Conservation (phyloP, 2,888 invertebrate species). For the Pemphredon lugubris region DNA sequence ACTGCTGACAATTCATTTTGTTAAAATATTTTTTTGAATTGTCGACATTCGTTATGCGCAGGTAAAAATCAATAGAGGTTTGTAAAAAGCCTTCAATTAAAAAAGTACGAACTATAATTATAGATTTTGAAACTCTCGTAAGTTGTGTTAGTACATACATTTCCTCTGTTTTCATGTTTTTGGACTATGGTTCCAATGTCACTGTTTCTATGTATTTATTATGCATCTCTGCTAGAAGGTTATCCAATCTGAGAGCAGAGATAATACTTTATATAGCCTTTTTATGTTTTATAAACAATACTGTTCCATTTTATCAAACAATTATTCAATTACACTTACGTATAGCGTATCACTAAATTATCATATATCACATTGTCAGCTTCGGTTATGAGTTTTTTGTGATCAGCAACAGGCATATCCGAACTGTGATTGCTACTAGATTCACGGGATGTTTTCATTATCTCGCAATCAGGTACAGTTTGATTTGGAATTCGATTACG, state of each 20-base stretch:
- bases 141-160: not conserved
- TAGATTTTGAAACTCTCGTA: no score
- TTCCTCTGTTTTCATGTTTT: not conserved
- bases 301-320: not conserved
- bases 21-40: no score
- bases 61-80: no score
- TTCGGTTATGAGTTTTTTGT: slow-evolving; percentile 4
- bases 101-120: no score
- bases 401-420: not conserved
- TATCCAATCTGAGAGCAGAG: slow-evolving; percentile 56
- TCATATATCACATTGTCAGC: slow-evolving; percentile 62
- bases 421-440: not conserved
- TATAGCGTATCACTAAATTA: slow-evolving; percentile 67
- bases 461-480: not conserved
- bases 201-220: slow-evolving; percentile 44
- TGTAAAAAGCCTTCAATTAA: no score
- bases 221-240: slow-evolving; percentile 54
- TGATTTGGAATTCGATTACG: not conserved
- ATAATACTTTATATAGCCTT: slow-evolving; percentile 2
- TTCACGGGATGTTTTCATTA: slow-evolving; percentile 7
- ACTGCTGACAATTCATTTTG: no score
- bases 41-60: no score
- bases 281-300: not conserved
- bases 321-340: slow-evolving; percentile 59
- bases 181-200: slow-evolving; percentile 42